Evolutionary conservation across 2,797 vertebrate species (phyloP), one percentile per base, ranked within the genome.

Genomic region (Tenualosa thibaudeaui): DNA sequence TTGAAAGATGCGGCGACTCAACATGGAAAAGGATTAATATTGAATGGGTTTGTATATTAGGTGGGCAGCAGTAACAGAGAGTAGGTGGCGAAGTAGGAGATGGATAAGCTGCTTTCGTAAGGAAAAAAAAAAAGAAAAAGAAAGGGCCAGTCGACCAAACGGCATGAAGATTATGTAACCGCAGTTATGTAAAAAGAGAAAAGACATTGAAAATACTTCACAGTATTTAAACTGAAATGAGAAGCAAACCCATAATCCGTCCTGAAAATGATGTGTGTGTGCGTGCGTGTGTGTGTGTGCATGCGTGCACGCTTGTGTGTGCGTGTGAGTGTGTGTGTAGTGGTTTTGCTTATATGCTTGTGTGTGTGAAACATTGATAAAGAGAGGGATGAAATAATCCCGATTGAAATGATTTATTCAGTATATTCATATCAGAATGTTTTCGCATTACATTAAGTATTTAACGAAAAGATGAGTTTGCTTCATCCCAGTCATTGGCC

Each of bases 81-180:
- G 86, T 86, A 84, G 85, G 85, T 86, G 86, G 85, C 53, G 1
- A 83, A 26, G 37, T 22, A 86, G 84, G 82, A 86, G 68, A 82
- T 86, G 58, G 37, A 43, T 85, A 85, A 85, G 65, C 81, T 78
- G 71, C 82, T 89, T 83, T 82, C 81, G 84, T 82, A 68, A 87
- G 31, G 31, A 31, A 31, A 31, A 31, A 31, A 60, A 54, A 58
- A 53, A 37, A 51, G 1, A 68, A 68, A 81, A 75, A 43, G 43
- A 78, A 78, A 78, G 26, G 17, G 71, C 12, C 71, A 78, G 71
- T 78, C 71, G 2, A 46, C 71, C 40, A 7, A 81, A 49, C 68
- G 60, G 7, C 56, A 22, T 85, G 75, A 87, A 60, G 50, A 86
- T 86, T 85, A 86, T 60, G 84, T 89, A 88, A 26, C 46, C 81